Conservation (phyloP, 2,113 vertebrate species). For the Zingel zingel region DNA sequence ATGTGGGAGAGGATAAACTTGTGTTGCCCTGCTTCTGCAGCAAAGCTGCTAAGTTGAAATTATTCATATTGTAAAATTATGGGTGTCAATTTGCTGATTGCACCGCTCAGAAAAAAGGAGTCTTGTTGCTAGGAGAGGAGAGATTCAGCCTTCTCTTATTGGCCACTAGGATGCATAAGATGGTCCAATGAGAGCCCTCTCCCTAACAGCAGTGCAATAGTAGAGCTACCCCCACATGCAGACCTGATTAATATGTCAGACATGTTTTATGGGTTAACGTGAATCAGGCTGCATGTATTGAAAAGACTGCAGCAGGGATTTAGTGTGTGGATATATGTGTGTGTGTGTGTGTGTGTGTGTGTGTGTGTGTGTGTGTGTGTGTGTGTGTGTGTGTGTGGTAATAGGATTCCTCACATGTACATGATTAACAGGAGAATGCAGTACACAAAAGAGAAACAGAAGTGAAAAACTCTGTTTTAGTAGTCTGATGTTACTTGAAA, state of each 20-base stretch:
- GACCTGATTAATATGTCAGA: constrained; percentile 90
- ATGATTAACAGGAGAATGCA: constrained; percentile 60
- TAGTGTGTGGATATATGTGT: constrained; percentile 31
- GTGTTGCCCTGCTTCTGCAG: constrained; percentile 80
- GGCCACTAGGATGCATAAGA: constrained; percentile 78
- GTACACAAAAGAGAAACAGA: constrained; percentile 43
- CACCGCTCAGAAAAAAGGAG: constrained; percentile 79
- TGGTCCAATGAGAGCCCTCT: constrained; percentile 84
- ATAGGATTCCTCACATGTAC: constrained; percentile 62
- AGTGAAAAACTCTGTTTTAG: constrained; percentile 38
- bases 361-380: constrained; percentile 34
- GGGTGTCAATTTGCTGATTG: constrained; percentile 89
- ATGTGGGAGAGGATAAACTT: constrained; percentile 47
- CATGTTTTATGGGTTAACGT: constrained; percentile 87
- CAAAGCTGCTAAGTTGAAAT: constrained; percentile 81
- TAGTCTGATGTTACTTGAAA: constrained; percentile 26
- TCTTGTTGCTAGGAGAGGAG: constrained; percentile 96
- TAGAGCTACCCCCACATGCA: constrained; percentile 77
- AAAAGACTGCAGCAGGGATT: constrained; percentile 71
- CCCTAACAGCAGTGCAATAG: constrained; percentile 66
- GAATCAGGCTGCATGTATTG: constrained; percentile 78
- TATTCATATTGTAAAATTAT: constrained; percentile 92
- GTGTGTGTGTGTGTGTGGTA: background rate
- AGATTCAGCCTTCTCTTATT: constrained; percentile 85
- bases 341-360: constrained; percentile 24